Base-by-base conservation (phyloP, 2,797 vertebrate species). In the Enteromius argenteus region DNA sequence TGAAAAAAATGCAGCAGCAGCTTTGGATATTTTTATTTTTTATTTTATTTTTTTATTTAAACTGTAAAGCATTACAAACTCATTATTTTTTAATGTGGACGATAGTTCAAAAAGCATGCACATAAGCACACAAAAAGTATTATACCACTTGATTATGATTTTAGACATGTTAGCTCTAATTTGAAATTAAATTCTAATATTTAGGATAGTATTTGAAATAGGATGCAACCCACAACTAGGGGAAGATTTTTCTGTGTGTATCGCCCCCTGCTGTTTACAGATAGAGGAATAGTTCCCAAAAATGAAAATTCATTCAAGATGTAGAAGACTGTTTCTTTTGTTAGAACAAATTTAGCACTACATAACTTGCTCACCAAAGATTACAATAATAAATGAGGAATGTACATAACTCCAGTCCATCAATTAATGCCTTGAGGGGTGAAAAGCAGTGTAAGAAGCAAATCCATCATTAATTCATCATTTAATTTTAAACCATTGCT, bases 191-290 rank as follows among this genome's bases (percentile, higher is more conserved):
- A 66, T 35, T 32, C 3, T 35, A 30, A 30, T 62, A 78, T 44
- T 62, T 62, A 30, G 56, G 17, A 78, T 44, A 42, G 56, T 37
- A 46, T 35, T n/a, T 49, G 11, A 67, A 67, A 17, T 67, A n/a
- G 11, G 21, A 51, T 44, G 10, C 71, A 8, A 67, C n/a, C 5
- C 10, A 44, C 21, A 75, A 9, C 51, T 60, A 14, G 58, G 58
- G 44, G 15, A 14, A 68, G 64, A 77, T 60, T 21, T 68, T 60
- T 37, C 32, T 83, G 72, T 78, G 80, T 73, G 37, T 56, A 83
- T 79, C 58, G 80, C 87, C 86, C 80, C 81, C 84, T 88, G 84
- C 86, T 88, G 84, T 66, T 60, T 35, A 27, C 58, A 60, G 56
- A 17, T 62, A 64, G 32, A 62, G 23, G 11, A 62, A 62, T 62